Base-by-base conservation (phyloP, 2,888 invertebrate species). In the Timandra comae region DNA sequence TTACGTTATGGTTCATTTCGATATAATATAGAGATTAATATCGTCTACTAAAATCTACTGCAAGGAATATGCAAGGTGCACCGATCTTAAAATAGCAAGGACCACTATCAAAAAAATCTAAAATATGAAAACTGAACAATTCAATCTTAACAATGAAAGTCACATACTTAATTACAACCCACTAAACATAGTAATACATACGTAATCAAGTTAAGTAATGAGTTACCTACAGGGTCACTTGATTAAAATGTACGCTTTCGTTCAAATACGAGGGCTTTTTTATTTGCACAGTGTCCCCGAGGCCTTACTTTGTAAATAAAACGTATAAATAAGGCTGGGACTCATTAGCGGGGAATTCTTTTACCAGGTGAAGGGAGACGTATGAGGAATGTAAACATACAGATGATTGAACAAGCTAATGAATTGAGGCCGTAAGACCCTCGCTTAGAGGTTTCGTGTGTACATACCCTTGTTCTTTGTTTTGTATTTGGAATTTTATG, bases 221-320 rank as follows among this genome's bases (percentile, higher is more conserved):
- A 22, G 13, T 22, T 29, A 12, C 22, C 12, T 29, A 11, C 12
- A 29, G 12, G 21, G 12, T 40, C 49, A 52, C 52, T 55, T 59
- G 46, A 57, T 61, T 55, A 59, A 54, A 49, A 44, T 42, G 47
- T 46, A 45, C 49, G 44, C 46, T 45, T 35, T 38, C 46, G 48
- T 47, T 32, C 52, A 56, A 61, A 60, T 61, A 57, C 50, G 52
- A 49, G 49, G 53, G 49, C 49, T 46, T 45, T 38, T 48, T 43
- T 61, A 36, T 60, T 56, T 54, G 39, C 31, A 29, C 39, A 32
- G 44, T 20, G 28, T 41, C 55, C 50, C 56, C 48, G 46, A 50
- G 52, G 57, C 49, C 38, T 40, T 35, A 35, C 37, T 40, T 27
- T 25, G 36, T 43, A 48, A 56, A 54, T 49, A 54, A 31, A 34